Conservation (phyloP, 1,140 invertebrate species). For the Camponotus vicinus region DNA sequence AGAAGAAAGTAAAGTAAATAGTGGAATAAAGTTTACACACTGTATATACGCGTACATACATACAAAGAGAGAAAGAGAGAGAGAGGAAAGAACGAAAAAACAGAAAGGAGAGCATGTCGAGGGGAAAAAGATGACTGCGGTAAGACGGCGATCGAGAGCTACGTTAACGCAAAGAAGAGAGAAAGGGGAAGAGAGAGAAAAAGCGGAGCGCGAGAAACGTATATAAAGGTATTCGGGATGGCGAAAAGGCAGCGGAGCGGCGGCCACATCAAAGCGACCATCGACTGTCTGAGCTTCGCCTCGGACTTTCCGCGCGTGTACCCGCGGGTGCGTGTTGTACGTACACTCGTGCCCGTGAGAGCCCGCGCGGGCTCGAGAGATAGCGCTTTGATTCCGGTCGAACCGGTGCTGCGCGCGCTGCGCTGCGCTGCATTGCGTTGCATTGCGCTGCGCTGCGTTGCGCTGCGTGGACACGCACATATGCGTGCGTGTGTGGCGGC, state of each 20-base stretch:
- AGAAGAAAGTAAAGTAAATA: constrained; percentile 59
- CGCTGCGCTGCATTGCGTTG: neutral
- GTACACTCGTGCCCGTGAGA: constrained; percentile 64
- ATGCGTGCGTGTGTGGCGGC: constrained; percentile 63
- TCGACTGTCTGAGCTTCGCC: constrained; percentile 78
- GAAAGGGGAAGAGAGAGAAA: constrained; percentile 58
- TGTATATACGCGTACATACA: neutral
- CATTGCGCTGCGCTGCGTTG: neutral
- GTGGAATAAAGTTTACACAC: constrained; percentile 16
- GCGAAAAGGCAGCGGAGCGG: constrained; percentile 75
- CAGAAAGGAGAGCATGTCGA: constrained; percentile 40
- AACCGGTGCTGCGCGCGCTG: constrained; percentile 75
- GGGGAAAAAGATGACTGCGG: constrained; percentile 3
- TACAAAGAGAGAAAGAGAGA: neutral
- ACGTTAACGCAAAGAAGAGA: neutral
- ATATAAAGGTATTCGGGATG: constrained; percentile 80
- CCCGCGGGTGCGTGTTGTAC: constrained; percentile 51
- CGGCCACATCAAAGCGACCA: constrained; percentile 82
- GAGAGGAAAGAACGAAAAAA: constrained; percentile 17
- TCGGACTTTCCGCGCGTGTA: constrained; percentile 68
- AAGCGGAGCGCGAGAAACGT: constrained; percentile 27
- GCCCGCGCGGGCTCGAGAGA: constrained; percentile 62
- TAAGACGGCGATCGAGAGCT: constrained; percentile 25
- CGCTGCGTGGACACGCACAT: constrained; percentile 43
- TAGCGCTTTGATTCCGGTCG: constrained; percentile 79